Conservation (phyloP, 1,140 invertebrate genomes). For the Bursaphelenchus mucronatus region DNA sequence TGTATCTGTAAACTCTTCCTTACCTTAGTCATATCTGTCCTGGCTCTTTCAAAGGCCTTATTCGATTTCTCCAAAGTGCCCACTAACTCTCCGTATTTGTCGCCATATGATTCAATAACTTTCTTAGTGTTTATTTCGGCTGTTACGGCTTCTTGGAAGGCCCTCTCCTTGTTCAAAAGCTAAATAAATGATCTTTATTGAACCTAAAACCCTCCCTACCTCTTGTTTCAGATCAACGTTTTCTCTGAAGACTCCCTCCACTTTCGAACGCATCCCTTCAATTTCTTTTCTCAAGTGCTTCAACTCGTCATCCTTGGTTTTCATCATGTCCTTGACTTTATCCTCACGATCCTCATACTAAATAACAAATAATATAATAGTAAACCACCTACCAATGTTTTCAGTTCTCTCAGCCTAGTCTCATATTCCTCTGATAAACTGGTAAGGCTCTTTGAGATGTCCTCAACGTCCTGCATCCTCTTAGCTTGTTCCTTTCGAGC, state of each 20-base stretch:
- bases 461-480: constrained; percentile 40
- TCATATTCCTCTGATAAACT: constrained; percentile 40
- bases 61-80: constrained; percentile 37
- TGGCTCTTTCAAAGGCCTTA: constrained; percentile 38
- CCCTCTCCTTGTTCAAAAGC: constrained; percentile 39
- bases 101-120: constrained; percentile 30
- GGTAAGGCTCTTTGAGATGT: constrained; percentile 32
- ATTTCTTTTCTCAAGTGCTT: constrained; percentile 28
- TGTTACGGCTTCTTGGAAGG: constrained; percentile 35
- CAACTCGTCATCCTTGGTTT: constrained; percentile 38
- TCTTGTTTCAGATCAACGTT: constrained; percentile 41
- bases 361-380: constrained; percentile 13
- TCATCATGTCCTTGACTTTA: constrained; percentile 24
- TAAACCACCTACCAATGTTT: constrained; percentile 34
- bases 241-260: constrained; percentile 39
- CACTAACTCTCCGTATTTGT: constrained; percentile 35
- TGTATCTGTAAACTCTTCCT: neutral
- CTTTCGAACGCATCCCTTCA: constrained; percentile 31
- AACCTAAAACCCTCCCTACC: constrained; percentile 30
- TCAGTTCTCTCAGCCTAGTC: constrained; percentile 40
- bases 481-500: constrained; percentile 33
- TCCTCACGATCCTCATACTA: constrained; percentile 47
- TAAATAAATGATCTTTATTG: constrained; percentile 16
- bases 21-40: constrained; percentile 44
- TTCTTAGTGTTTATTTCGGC: constrained; percentile 35